These are phyloP conservation scores for Brotula barbata DNA, from an alignment of 2,797 vertebrate species.

Conservation along the genomic window DNA sequence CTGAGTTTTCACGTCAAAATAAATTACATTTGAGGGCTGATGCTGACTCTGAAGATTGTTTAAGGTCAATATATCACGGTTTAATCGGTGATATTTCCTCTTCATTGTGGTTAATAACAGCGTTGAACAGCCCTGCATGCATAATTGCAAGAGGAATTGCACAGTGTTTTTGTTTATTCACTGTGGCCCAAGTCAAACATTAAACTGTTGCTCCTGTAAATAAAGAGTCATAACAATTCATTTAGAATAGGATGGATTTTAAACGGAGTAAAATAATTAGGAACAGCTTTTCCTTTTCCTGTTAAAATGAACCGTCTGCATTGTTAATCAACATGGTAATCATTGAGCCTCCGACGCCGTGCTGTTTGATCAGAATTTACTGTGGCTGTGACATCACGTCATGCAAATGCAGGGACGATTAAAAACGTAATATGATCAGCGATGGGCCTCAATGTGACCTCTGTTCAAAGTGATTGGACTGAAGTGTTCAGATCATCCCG, in stretches of 20 bases:
- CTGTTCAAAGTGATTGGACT: slow-evolving; percentile 13
- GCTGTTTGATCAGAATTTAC: neutral
- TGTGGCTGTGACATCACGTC: neutral
- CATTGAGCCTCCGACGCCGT: neutral
- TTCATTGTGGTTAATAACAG: neutral
- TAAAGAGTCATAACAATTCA: too few species aligned
- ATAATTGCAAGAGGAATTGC: neutral
- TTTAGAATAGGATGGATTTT: too few species aligned
- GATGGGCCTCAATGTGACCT: slow-evolving; percentile 15
- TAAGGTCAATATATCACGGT: neutral
- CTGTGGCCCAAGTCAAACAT: too few species aligned
- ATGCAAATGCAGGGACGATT: neutral
- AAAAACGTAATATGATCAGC: neutral
- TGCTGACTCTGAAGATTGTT: neutral
- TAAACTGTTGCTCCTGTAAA: too few species aligned
- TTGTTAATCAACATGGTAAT: neutral
- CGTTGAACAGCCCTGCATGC: neutral
- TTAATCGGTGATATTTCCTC: neutral
- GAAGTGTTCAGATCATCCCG: slow-evolving; percentile 27
- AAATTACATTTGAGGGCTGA: neutral
- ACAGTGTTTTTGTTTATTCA: neutral
- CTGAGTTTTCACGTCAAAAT: too few species aligned
- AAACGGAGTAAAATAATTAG: too few species aligned
- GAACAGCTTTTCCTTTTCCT: too few species aligned
- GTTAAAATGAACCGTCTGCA: too few species aligned